Evolutionary conservation across 2,113 vertebrate species (phyloP).

Genomic region (Leucoraja erinaceus): DNA sequence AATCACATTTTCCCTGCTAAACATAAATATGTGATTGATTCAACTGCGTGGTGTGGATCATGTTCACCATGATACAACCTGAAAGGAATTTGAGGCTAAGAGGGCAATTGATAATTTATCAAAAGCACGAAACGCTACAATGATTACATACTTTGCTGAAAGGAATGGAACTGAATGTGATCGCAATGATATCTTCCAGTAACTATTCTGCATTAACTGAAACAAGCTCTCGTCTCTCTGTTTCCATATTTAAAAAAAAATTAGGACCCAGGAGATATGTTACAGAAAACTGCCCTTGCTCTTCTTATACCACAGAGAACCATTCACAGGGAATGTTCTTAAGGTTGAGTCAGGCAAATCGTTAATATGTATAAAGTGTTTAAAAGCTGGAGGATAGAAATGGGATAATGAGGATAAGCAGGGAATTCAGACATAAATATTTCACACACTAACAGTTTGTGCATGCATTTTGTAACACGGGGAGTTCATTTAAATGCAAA

Average conservation of each 20-base stretch:
- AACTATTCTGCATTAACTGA: neutral
- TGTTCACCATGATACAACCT: neutral
- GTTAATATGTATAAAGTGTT: neutral
- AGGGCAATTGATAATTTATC: neutral
- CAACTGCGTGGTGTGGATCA: neutral
- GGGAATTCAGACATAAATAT: neutral
- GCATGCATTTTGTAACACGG: neutral
- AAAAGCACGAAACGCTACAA: neutral
- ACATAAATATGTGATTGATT: slow-evolving; percentile 6
- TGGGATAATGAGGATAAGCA: neutral
- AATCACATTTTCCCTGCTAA: slow-evolving; percentile 12
- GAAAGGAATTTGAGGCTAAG: neutral
- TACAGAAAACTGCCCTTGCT: too few relatives aligned
- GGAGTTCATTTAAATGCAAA: neutral
- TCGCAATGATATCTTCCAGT: neutral
- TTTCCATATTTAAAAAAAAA: neutral
- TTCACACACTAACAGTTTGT: neutral
- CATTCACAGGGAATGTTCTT: neutral
- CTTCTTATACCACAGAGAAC: neutral
- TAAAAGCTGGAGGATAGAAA: neutral
- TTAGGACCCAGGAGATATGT: neutral
- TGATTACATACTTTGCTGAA: neutral
- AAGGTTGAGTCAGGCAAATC: neutral
- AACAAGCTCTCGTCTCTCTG: neutral
- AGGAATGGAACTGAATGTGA: neutral